Conservation (phyloP, 2,888 invertebrate genomes). For the Agrenia bidenticulata region DNA sequence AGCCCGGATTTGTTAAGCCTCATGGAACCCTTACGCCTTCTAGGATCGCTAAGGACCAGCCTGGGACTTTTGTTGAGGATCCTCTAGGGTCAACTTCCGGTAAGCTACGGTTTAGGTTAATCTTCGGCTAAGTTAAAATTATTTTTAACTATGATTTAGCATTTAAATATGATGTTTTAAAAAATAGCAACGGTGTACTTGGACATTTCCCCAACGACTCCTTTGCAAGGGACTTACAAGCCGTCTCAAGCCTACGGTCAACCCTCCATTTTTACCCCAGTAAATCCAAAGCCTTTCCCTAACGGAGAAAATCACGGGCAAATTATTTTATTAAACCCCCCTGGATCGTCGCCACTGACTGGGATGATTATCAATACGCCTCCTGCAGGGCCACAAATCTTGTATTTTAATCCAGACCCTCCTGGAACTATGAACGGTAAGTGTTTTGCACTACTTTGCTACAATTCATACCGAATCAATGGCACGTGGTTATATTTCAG, state of each 20-base stretch:
- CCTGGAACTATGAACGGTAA: background rate
- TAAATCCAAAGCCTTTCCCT: background rate
- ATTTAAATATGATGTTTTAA: too few species aligned
- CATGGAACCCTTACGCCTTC: constrained; percentile 1
- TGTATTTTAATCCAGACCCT: background rate
- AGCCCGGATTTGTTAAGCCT: background rate
- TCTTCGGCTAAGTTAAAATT: background rate
- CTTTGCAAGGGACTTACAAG: background rate
- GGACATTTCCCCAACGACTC: background rate
- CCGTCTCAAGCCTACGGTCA: background rate
- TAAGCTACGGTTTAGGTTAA: background rate
- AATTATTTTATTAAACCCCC: background rate
- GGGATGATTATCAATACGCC: background rate
- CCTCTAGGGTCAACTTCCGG: background rate
- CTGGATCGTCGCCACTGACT: background rate
- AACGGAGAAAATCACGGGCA: background rate
- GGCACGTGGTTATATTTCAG: too few species aligned
- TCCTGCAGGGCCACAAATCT: background rate
- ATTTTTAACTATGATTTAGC: too few species aligned
- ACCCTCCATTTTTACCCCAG: background rate
- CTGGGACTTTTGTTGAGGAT: background rate
- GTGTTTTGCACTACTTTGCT: background rate
- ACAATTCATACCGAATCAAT: too few species aligned
- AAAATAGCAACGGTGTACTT: constrained; percentile 1
- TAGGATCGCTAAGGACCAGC: background rate